phyloP scores from a whole-genome alignment of 2,113 vertebrate genomes.

The Etheostoma spectabile region DNA sequence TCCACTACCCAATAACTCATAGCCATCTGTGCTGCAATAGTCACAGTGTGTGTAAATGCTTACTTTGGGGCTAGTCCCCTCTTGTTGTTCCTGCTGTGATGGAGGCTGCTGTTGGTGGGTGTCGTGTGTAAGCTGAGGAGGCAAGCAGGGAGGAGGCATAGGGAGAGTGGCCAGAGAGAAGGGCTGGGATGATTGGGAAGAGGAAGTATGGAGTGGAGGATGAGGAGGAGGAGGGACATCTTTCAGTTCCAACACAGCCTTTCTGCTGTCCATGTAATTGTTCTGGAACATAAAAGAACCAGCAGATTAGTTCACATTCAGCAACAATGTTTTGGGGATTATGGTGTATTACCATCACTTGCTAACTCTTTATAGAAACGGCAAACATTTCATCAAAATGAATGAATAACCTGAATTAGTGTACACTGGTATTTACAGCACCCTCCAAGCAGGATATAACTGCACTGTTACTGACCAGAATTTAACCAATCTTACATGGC shows the following conservation, averaged over 20 bases:
- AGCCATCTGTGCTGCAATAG: constrained; percentile 73
- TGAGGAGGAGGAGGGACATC: constrained; percentile 91
- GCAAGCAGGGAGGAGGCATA: constrained; percentile 84
- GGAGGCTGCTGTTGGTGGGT: constrained; percentile 81
- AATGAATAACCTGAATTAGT: neutral
- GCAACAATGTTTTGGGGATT: neutral
- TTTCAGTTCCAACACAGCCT: constrained; percentile 89
- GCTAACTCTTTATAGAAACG: neutral
- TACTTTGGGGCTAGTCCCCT: constrained; percentile 90
- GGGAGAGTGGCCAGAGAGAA: constrained; percentile 86
- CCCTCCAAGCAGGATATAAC: neutral
- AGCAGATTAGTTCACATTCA: neutral
- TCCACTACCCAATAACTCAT: constrained; percentile 73
- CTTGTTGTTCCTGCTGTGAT: constrained; percentile 84
- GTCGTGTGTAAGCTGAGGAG: constrained; percentile 81
- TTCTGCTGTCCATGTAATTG: constrained; percentile 93
- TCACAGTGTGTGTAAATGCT: constrained; percentile 92
- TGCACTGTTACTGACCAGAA: neutral
- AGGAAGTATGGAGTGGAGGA: constrained; percentile 84
- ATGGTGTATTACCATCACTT: neutral
- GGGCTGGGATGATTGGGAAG: constrained; percentile 87
- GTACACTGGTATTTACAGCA: neutral
- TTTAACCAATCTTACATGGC: neutral
- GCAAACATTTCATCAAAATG: neutral
- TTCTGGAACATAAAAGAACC: constrained; percentile 78